phyloP scores from a whole-genome alignment of 2,797 vertebrate species.

The Pelobates cultripes region DNA sequence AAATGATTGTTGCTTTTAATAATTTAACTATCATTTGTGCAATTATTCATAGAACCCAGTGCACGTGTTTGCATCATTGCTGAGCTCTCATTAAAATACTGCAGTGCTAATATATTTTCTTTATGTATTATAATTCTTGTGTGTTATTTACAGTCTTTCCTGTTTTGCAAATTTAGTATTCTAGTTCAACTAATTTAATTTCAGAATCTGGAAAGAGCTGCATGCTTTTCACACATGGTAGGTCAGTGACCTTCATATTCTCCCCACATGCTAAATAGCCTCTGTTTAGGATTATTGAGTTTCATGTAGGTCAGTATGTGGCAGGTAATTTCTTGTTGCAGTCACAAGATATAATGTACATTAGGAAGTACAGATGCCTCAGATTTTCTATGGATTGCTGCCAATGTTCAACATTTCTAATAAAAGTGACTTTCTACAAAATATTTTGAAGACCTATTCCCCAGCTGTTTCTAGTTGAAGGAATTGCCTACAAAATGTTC shows the following conservation, averaged over 20 bases:
- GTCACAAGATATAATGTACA: background rate
- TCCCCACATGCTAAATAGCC: background rate
- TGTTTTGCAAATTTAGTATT: no score
- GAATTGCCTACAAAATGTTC: no score
- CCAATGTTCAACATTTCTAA: background rate
- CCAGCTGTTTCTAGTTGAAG: background rate
- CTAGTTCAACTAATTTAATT: background rate
- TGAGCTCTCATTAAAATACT: no score
- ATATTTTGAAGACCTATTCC: background rate
- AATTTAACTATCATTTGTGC: no score
- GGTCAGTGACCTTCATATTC: background rate
- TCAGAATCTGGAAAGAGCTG: background rate
- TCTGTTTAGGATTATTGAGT: background rate
- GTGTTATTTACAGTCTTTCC: background rate
- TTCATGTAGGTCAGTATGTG: background rate
- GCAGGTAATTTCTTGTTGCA: background rate
- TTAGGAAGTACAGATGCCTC: background rate
- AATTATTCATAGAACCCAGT: no score
- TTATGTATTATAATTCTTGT: background rate
- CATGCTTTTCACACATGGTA: background rate
- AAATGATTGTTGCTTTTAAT: no score
- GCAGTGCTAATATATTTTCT: no score
- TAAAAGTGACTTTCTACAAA: background rate
- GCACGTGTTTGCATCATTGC: no score
- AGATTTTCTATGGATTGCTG: background rate